phyloP scores from a whole-genome alignment of 2,113 vertebrate species.

The Sturnus vulgaris region DNA sequence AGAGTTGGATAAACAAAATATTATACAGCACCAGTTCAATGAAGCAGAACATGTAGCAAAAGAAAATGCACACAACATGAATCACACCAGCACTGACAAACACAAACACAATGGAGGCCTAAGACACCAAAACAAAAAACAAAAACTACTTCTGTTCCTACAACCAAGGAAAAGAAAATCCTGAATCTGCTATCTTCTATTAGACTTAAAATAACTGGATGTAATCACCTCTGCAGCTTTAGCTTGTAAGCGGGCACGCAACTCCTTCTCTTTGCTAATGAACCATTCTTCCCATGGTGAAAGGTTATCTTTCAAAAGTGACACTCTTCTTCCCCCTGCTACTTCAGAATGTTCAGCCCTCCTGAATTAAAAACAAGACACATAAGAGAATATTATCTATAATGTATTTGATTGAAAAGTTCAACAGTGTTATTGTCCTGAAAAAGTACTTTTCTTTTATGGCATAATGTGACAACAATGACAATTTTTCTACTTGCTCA shows the following conservation, averaged over 20 bases:
- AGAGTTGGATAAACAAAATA: not conserved
- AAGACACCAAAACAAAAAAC: not conserved
- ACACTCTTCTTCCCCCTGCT: not conserved
- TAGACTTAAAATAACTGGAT: not conserved
- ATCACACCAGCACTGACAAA: not conserved
- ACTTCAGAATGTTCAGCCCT: not conserved
- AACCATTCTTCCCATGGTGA: conserved; percentile 93
- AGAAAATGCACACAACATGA: not conserved
- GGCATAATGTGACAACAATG: not conserved
- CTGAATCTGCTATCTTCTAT: not conserved
- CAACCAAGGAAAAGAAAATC: not conserved
- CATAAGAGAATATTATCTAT: not conserved
- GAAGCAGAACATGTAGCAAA: not conserved
- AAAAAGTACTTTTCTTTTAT: not conserved
- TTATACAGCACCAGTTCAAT: not conserved
- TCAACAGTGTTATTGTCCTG: not conserved
- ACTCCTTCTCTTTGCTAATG: conserved; percentile 86
- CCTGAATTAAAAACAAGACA: not conserved
- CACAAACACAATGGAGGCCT: not conserved
- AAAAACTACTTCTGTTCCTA: not conserved
- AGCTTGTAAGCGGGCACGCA: conserved; percentile 78
- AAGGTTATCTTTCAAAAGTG: conserved; percentile 58
- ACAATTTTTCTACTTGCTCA: not conserved
- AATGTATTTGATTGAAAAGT: not conserved
- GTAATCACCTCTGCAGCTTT: conserved; percentile 79